Evolutionary conservation across 2,888 invertebrate species (phyloP).

Genomic region (Thymelicus lineola): DNA sequence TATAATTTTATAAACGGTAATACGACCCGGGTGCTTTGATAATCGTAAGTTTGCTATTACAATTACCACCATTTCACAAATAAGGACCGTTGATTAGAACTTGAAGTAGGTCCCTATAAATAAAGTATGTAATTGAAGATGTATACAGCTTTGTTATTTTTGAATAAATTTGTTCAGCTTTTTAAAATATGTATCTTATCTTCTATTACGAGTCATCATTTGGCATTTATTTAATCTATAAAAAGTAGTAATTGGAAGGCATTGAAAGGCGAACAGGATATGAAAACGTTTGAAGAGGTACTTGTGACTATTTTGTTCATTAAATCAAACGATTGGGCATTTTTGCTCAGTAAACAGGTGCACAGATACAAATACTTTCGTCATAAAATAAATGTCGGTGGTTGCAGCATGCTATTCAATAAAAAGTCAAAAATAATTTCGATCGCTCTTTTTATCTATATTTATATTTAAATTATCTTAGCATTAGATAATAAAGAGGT

Average conservation of each 20-base stretch:
- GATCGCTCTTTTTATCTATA: too few species aligned
- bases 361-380: too few species aligned
- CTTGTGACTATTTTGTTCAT: constrained; percentile 1
- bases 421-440: too few species aligned
- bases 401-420: too few species aligned
- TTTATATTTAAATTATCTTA: too few species aligned
- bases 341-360: neutral
- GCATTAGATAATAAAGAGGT: too few species aligned
- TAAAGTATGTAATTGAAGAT: neutral
- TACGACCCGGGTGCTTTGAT: neutral
- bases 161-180: neutral
- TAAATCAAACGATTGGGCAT: neutral
- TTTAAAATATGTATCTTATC: neutral
- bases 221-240: constrained; percentile 12
- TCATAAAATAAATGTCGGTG: too few species aligned
- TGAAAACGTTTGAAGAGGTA: neutral
- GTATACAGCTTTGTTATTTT: neutral
- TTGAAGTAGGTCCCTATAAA: neutral
- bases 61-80: neutral
- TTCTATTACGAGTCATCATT: neutral
- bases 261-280: constrained; percentile 16
- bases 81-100: neutral
- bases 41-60: neutral
- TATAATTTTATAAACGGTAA: neutral
- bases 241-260: constrained; percentile 15